These are phyloP conservation scores for Actinostola sp. DNA, from an alignment of 92 coral and sea anemone species.

Conservation along the genomic window DNA sequence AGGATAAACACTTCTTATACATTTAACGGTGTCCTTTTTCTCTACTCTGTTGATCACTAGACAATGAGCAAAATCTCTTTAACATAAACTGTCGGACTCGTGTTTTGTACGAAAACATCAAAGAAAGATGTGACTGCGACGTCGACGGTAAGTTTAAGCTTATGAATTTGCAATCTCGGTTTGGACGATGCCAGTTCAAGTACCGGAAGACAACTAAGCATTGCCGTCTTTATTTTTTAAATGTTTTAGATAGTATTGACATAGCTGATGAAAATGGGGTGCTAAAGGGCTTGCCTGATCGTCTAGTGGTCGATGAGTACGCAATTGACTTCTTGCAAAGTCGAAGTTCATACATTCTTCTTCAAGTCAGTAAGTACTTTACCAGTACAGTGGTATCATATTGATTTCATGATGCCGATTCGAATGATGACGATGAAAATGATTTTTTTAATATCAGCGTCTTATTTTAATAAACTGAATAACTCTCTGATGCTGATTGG, in stretches of 20 bases:
- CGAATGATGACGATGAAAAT: not conserved
- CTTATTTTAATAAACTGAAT: no score
- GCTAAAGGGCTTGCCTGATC: slow-evolving; percentile 62
- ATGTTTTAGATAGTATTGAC: slow-evolving; percentile 70
- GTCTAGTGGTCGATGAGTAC: slow-evolving; percentile 60
- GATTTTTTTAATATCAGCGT: no score
- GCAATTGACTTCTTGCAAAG: slow-evolving; percentile 64
- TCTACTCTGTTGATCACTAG: slow-evolving; percentile 24
- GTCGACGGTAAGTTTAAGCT: slow-evolving; percentile 64
- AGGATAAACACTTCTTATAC: no score
- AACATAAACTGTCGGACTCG: slow-evolving; percentile 72
- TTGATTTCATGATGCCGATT: not conserved
- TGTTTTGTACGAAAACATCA: slow-evolving; percentile 75
- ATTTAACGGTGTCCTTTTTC: not conserved
- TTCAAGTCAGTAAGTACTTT: slow-evolving; percentile 63
- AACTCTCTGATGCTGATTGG: no score
- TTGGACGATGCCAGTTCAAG: no score
- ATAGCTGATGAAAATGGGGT: slow-evolving; percentile 80
- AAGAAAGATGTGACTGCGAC: slow-evolving; percentile 70
- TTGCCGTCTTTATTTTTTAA: no score
- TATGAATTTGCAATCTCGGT: no score
- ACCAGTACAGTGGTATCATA: not conserved
- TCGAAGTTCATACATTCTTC: slow-evolving; percentile 58
- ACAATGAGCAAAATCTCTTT: slow-evolving; percentile 68
- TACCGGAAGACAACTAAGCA: no score